phyloP scores from a whole-genome alignment of 2,888 invertebrate genomes.

The Lithosia quadra region DNA sequence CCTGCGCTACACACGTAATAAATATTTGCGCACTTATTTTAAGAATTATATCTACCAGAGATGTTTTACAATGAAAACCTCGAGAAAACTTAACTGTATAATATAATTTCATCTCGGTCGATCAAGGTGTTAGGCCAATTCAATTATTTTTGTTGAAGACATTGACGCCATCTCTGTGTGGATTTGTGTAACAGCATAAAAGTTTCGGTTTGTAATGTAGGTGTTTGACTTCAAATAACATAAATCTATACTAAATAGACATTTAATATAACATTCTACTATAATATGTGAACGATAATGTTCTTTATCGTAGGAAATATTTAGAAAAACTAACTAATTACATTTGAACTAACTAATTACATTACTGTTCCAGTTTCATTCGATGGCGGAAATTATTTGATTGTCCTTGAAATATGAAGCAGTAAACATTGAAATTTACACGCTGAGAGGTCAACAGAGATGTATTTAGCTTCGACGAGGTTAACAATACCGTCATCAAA shows the following conservation, averaged over 20 bases:
- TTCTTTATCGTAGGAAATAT: not conserved
- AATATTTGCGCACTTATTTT: constrained; percentile 75
- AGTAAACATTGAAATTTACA: constrained; percentile 61
- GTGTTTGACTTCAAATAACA: not conserved
- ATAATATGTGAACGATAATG: not conserved
- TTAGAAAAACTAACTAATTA: not conserved
- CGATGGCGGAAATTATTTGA: constrained; percentile 19
- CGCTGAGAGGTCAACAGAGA: constrained; percentile 66
- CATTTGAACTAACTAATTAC: not conserved
- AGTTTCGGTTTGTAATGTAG: not conserved
- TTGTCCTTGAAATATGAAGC: constrained; percentile 39
- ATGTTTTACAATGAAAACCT: constrained; percentile 22
- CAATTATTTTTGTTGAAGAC: not conserved
- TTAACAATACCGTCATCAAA: constrained; percentile 84
- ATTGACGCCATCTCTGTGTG: not conserved
- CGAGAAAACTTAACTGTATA: not conserved
- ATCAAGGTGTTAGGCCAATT: not conserved
- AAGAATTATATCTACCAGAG: constrained; percentile 60
- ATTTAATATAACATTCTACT: not conserved
- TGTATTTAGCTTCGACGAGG: constrained; percentile 76
- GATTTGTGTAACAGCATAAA: not conserved
- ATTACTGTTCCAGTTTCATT: not conserved
- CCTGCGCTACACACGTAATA: constrained; percentile 70
- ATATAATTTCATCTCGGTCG: not conserved
- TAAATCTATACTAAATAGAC: not conserved